Evolutionary conservation across 2,888 invertebrate genomes (phyloP).

Genomic region (Keiferia lycopersicella): DNA sequence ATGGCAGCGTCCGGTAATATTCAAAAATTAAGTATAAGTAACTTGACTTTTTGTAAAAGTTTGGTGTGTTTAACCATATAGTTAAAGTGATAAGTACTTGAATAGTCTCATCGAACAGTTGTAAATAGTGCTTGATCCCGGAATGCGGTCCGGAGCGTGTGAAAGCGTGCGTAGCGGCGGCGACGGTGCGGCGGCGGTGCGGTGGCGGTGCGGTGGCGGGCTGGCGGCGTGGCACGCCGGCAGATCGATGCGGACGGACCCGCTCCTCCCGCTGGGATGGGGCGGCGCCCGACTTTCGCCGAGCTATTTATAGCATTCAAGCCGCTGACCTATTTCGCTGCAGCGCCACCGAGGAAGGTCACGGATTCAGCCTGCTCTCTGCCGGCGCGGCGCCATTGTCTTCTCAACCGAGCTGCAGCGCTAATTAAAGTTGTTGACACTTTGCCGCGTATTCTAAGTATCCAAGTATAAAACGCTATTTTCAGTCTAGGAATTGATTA

Average conservation of each 20-base stretch:
- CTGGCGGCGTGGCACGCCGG: conserved; percentile 44
- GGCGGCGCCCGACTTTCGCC: conserved; percentile 78
- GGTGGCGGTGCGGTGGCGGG: conserved; percentile 33
- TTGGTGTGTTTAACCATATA: neutral
- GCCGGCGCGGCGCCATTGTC: conserved; percentile 77
- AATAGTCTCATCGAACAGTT: neutral
- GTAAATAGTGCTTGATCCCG: neutral
- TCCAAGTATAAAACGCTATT: conserved; percentile 45
- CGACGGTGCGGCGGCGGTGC: conserved; percentile 35
- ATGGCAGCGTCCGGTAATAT: neutral
- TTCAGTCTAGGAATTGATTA: conserved; percentile 24
- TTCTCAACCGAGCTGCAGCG: conserved; percentile 72
- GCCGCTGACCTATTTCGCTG: conserved; percentile 81
- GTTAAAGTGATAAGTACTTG: too few species aligned
- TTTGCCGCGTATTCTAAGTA: conserved; percentile 53
- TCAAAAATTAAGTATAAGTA: neutral
- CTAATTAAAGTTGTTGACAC: conserved; percentile 80
- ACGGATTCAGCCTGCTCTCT: conserved; percentile 76
- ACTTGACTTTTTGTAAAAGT: neutral
- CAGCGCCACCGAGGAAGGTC: conserved; percentile 78
- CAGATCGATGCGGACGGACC: conserved; percentile 51
- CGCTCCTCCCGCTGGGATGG: conserved; percentile 62
- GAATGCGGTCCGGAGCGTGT: conserved; percentile 24
- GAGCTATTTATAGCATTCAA: conserved; percentile 80
- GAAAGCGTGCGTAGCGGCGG: conserved; percentile 35